Evolutionary conservation across 53 echinoderm and acorn worm species (phyloP), one percentile per base, ranked within the genome.

Genomic region (Henricia sp.): DNA sequence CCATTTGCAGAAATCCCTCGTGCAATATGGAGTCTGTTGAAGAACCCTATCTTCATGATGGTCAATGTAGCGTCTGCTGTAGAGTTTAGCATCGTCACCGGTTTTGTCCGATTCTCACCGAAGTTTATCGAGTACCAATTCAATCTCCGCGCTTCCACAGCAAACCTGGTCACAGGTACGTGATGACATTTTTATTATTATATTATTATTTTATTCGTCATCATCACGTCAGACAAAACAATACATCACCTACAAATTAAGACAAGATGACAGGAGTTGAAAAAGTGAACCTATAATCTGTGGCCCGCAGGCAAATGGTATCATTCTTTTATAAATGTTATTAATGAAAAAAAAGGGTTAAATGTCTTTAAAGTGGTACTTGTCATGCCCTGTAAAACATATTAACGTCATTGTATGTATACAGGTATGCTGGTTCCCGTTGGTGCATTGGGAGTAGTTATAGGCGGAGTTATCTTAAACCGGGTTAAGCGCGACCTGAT

Each of bases 121-220:
- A 90, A 90, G 63, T 90, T 86, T 70, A 78, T 90, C 17, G 85
- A 90, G 48, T 90, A 86, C 20, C 90, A 90, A 55, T 90, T 86
- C 42, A 64, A 72, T 13, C 70, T 90, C 4, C 57, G 70, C 33
- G 85, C 90, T 14, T 90, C 90, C 2, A 86, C 63, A 11, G 90
- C 90, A 4, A 86, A 85, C 42, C 71, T 90, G 30, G 23, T 89
- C 19, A 89, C 89, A 74, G 89, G 89, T 89, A 53, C 25, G 67
- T 37, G n/a, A n/a, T 5, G 37, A 32, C 44, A 44, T 44, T 44
- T 13, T 6, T 44, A 6, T 44, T 44, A 44, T 44, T 6, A 6
- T 44, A 44, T 9, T 44, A 9, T 44, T 44, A 44, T 44, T 6
- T 13, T 44, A 44, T 9, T 44, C n/a, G n/a, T n/a, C n/a, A n/a